Percentiles rank a stretch among this genome's conserved stretches.
These are phyloP conservation scores for Epirrhoe tristata DNA, from an alignment of 2,888 invertebrate genomes.

Conservation along the genomic window DNA sequence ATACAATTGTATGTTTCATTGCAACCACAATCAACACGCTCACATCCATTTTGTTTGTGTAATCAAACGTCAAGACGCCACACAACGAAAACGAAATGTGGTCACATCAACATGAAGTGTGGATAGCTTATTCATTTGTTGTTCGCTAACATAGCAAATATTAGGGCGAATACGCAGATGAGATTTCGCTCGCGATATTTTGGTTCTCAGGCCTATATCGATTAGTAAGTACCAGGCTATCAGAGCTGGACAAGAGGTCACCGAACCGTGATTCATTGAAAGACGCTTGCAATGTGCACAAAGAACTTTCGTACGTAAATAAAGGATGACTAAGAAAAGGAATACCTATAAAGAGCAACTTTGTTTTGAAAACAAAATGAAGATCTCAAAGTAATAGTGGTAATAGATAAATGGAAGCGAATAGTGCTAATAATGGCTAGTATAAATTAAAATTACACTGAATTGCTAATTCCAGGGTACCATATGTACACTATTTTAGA, in stretches of 20 bases:
- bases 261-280: constrained; percentile 35
- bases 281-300: constrained; percentile 18
- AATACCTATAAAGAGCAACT: background rate
- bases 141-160: too few species aligned
- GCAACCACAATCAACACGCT: too few species aligned
- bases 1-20: too few species aligned
- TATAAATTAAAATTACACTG: too few species aligned
- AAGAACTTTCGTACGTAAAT: constrained; percentile 24
- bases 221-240: constrained; percentile 35
- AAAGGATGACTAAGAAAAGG: constrained; percentile 6
- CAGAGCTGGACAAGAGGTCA: constrained; percentile 32
- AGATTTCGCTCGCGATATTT: background rate
- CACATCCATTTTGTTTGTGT: too few species aligned
- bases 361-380: background rate
- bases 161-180: background rate
- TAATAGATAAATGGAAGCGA: too few species aligned
- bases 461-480: too few species aligned
- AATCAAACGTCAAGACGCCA: too few species aligned
- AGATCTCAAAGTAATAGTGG: background rate
- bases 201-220: constrained; percentile 16
- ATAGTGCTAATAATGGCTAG: too few species aligned
- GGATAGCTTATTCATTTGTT: too few species aligned
- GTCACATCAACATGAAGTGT: too few species aligned
- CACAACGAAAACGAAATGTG: too few species aligned
- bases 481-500: background rate